Evolutionary conservation across 2,113 vertebrate genomes (phyloP).

Genomic region (Promerops cafer): DNA sequence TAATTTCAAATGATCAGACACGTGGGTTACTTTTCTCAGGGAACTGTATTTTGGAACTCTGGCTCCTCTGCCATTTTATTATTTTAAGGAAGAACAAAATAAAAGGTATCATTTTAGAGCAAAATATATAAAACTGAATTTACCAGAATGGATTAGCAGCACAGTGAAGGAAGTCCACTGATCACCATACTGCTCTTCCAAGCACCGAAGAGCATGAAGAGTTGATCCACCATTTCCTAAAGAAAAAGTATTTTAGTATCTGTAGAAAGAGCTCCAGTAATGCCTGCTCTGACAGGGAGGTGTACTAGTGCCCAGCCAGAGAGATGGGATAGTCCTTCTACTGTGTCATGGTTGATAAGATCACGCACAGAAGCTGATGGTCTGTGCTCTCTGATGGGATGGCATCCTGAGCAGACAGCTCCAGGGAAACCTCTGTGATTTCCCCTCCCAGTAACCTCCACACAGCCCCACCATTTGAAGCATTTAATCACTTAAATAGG

Average conservation of each 20-base stretch:
- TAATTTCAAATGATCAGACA: neutral
- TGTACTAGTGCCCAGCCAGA: neutral
- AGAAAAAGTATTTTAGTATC: neutral
- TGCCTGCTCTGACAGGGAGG: neutral
- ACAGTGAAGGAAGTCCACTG: slow-evolving; percentile 75
- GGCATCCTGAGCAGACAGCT: neutral
- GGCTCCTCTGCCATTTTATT: neutral
- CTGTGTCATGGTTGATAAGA: rapidly evolving
- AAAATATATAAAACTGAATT: neutral
- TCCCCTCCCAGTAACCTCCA: neutral
- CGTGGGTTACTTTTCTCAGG: neutral
- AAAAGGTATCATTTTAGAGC: neutral
- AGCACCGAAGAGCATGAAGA: slow-evolving; percentile 74
- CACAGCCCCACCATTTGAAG: neutral
- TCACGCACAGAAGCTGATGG: neutral
- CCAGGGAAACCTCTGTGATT: neutral
- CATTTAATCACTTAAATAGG: neutral
- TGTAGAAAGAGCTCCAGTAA: neutral
- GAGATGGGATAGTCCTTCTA: neutral
- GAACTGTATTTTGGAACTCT: neutral
- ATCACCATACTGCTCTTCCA: slow-evolving; percentile 79
- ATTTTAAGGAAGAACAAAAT: neutral
- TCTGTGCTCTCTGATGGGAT: neutral
- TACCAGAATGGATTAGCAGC: slow-evolving; percentile 94
- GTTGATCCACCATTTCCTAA: slow-evolving; percentile 95